Percentiles rank a stretch among this genome's conserved stretches.
phyloP scores from a whole-genome alignment of 23 tunicate species.

The Corella eumyota region DNA sequence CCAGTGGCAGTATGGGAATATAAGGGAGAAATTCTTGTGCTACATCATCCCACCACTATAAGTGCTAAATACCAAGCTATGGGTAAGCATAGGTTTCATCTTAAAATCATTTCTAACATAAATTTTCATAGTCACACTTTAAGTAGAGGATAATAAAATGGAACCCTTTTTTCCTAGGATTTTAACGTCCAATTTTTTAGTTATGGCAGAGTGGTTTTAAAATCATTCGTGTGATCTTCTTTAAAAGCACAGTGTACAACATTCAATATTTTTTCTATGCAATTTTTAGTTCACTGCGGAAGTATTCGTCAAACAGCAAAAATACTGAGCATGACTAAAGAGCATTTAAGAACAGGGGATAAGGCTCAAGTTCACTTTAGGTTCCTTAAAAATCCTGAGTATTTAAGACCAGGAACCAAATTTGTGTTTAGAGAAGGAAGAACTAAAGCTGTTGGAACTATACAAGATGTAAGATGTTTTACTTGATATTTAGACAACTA shows the following conservation, averaged over 20 bases:
- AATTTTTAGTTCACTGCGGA: conserved; percentile 81
- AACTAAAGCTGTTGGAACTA: conserved; percentile 94
- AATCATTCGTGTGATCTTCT: too few species aligned
- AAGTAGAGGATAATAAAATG: too few species aligned
- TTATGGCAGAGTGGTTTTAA: too few species aligned
- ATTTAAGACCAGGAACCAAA: conserved; percentile 48
- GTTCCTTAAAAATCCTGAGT: conserved; percentile 90
- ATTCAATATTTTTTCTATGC: too few species aligned
- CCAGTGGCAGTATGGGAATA: conserved; percentile 99
- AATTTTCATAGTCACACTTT: too few species aligned
- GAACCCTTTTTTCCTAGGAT: too few species aligned
- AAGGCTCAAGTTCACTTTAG: conserved; percentile 83
- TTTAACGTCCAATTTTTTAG: too few species aligned
- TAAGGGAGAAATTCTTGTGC: conserved; percentile 82
- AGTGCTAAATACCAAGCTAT: conserved; percentile 91
- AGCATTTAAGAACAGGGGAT: conserved; percentile 91
- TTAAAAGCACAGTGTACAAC: too few species aligned
- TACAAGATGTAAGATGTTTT: conserved; percentile 43
- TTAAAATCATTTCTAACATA: not conserved
- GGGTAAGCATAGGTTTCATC: conserved; percentile 26
- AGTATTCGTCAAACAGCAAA: conserved; percentile 93
- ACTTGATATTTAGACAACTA: too few species aligned
- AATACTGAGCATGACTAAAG: conserved; percentile 67
- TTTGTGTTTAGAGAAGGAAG: conserved; percentile 96
- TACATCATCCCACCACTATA: conserved; percentile 98